Percentiles rank a stretch among this genome's conserved stretches.
phyloP scores from a whole-genome alignment of 37 sponge, comb jelly and placozoan species.

The Halichondria panicea region DNA sequence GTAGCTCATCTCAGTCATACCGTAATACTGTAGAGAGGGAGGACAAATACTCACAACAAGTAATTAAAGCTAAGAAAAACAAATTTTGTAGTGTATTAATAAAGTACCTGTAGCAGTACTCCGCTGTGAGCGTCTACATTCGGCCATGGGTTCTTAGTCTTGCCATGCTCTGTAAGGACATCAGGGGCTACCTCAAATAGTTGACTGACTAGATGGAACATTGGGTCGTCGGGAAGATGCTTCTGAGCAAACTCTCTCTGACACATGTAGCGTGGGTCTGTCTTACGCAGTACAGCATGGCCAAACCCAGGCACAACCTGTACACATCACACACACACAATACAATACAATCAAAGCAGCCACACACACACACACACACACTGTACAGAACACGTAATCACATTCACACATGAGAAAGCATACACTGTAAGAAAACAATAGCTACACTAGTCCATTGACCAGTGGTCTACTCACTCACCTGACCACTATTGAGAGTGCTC shows the following conservation, averaged over 20 bases:
- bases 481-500: conserved; percentile 93
- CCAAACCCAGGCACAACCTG: conserved; percentile 98
- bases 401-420: too few species aligned
- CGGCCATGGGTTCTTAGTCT: conserved; percentile 99
- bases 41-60: not conserved
- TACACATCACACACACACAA: not conserved
- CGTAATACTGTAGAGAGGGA: conserved; percentile 80
- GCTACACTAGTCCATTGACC: too few species aligned
- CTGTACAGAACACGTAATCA: too few species aligned
- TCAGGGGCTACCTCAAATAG: conserved; percentile 82
- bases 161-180: conserved; percentile 91
- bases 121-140: conserved; percentile 99
- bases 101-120: conserved; percentile 84
- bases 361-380: too few species aligned
- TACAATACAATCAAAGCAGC: too few species aligned
- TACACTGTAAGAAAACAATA: too few species aligned
- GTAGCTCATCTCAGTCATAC: conserved; percentile 95
- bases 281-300: conserved; percentile 97
- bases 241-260: conserved; percentile 97
- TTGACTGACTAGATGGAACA: conserved; percentile 88
- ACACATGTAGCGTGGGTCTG: conserved; percentile 96
- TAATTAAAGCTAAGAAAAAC: not conserved
- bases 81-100: not conserved
- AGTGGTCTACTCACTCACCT: conserved; percentile 29
- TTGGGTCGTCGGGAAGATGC: conserved; percentile 93